phyloP scores from a whole-genome alignment of 2,888 invertebrate genomes.

The Balanococcus diminutus region DNA sequence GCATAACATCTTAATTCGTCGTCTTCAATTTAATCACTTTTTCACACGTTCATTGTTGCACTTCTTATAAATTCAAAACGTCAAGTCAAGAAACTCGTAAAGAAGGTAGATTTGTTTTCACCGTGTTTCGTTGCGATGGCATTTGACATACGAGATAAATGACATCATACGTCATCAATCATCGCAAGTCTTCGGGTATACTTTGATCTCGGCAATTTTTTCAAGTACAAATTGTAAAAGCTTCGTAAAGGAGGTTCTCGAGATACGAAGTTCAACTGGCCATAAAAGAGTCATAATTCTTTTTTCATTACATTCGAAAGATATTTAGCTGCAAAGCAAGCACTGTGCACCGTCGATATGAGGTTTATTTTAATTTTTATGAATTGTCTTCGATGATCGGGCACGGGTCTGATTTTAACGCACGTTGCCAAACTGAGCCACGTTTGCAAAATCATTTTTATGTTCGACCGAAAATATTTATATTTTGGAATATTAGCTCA shows the following conservation, averaged over 20 bases:
- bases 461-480: neutral
- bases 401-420: neutral
- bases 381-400: neutral
- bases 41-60: constrained; percentile 12
- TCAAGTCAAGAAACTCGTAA: neutral
- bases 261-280: neutral
- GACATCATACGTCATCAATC: neutral
- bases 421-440: neutral
- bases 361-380: constrained; percentile 19
- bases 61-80: neutral
- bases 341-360: neutral
- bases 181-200: neutral
- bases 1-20: neutral
- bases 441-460: neutral
- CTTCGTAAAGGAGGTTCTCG: neutral
- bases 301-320: neutral
- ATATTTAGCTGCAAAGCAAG: neutral
- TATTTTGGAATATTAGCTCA: neutral
- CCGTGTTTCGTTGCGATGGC: neutral
- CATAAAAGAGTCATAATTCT: constrained; percentile 19
- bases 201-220: neutral
- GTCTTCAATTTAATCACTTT: neutral
- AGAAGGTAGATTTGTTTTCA: neutral
- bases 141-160: neutral
- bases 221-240: neutral